Conservation (phyloP, 2,113 vertebrate genomes). For the Polypterus senegalus region DNA sequence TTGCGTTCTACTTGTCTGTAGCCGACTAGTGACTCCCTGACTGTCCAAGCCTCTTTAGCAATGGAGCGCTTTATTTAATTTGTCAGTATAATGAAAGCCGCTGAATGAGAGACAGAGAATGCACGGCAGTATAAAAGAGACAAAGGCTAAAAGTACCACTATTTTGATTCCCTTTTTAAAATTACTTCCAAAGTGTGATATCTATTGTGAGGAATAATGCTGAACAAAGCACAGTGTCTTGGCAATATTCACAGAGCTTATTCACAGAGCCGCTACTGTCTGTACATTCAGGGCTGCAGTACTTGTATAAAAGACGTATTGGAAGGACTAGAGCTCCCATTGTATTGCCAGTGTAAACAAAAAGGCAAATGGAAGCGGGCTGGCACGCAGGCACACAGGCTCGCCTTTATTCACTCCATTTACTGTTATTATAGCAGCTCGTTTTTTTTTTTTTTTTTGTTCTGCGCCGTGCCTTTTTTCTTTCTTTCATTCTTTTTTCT, state of each 20-base stretch:
- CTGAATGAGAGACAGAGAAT: constrained; percentile 81
- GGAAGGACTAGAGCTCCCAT: constrained; percentile 75
- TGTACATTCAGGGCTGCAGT: constrained; percentile 79
- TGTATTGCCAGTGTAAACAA: constrained; percentile 89
- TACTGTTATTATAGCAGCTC: constrained; percentile 45
- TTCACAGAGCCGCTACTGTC: constrained; percentile 70
- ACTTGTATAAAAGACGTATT: constrained; percentile 84
- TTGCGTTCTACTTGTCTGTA: constrained; percentile 45
- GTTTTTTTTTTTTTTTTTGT: constrained; percentile 28
- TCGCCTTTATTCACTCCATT: constrained; percentile 57
- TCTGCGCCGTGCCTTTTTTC: constrained; percentile 2
- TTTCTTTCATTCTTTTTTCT: not conserved
- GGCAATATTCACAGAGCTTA: constrained; percentile 85
- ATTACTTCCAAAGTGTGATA: constrained; percentile 98
- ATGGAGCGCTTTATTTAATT: constrained; percentile 97
- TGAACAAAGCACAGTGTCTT: constrained; percentile 89
- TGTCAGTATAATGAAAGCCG: constrained; percentile 85
- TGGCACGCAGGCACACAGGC: constrained; percentile 69
- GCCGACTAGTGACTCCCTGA: constrained; percentile 48
- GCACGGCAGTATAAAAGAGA: constrained; percentile 77
- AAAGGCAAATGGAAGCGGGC: constrained; percentile 77
- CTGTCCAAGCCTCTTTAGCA: constrained; percentile 65
- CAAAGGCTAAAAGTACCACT: constrained; percentile 93
- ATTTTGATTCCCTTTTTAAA: constrained; percentile 97
- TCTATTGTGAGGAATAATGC: constrained; percentile 88